These are phyloP conservation scores for Drosophila varians DNA, from an alignment of 1,140 invertebrate genomes.

Conservation along the genomic window DNA sequence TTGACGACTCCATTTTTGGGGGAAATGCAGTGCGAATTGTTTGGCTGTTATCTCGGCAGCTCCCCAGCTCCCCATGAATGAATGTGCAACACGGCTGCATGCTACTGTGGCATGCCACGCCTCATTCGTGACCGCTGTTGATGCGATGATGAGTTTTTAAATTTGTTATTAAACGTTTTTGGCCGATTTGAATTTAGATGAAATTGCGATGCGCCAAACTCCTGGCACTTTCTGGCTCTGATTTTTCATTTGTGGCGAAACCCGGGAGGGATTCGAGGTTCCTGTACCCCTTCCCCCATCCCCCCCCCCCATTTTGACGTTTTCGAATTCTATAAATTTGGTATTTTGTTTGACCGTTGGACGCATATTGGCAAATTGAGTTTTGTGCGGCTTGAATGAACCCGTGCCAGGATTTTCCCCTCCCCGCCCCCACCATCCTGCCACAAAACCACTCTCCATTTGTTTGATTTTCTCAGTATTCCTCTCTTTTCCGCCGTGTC, in stretches of 20 bases:
- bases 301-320: conserved; percentile 32
- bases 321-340: conserved; percentile 77
- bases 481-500: conserved; percentile 17
- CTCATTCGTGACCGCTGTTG: conserved; percentile 22
- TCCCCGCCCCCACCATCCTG: neutral
- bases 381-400: conserved; percentile 47
- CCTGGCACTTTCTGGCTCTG: conserved; percentile 22
- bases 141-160: conserved; percentile 74
- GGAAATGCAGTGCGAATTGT: conserved; percentile 49
- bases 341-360: conserved; percentile 68
- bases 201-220: conserved; percentile 29
- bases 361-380: conserved; percentile 70
- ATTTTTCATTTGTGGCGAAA: conserved; percentile 32
- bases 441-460: neutral
- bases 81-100: conserved; percentile 57
- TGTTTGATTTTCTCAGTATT: conserved; percentile 20
- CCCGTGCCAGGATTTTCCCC: conserved; percentile 6
- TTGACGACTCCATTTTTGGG: conserved; percentile 67
- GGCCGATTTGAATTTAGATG: conserved; percentile 78
- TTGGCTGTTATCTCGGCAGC: conserved; percentile 31
- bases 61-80: conserved; percentile 14
- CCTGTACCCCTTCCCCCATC: conserved; percentile 14
- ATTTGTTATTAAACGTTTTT: conserved; percentile 78
- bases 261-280: neutral
- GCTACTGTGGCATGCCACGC: neutral